Base-by-base conservation (phyloP, 2,888 invertebrate species). In the Sepiola atlantica region DNA sequence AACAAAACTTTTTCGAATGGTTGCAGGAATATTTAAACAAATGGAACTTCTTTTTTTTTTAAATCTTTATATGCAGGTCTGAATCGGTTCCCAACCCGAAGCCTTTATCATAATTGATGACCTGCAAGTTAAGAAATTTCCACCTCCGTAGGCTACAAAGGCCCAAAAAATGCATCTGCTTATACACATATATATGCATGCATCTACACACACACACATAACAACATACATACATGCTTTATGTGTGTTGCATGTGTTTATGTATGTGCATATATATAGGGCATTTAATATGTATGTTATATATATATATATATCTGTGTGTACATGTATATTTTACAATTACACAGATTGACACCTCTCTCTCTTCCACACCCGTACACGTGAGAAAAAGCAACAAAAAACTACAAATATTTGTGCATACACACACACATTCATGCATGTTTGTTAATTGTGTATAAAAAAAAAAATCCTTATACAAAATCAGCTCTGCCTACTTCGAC, bases 231-330 rank as follows among this genome's bases (percentile, higher is more conserved):
- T 35, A 35, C 54, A 35, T 35, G 21, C 28, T 45, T 91, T 91
- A 35, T 91, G 54, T 91, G 28, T 91, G 32, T 45, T 91, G 54
- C 54, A 28, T 91, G 54, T 91, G 54, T 91, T 24, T 91, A 91
- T 35, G 35, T 91, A 91, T 45, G 91, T 91, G 91, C 20, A 20
- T 91, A 91, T 91, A 91, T 91, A 91, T 91, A 91, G 35, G 91
- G 35, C 35, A 45, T 35, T 18, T 45, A 45, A 45, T 91, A 91
- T 91, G 45, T 35, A 21, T 91, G 45, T 91, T 20, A 35, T 6
- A 21, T 6, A n/a, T n/a, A n/a, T n/a, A n/a, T n/a, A n/a, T 91
- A 35, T 91, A 91, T 91, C 18, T 91, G 32, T 91, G 16, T 32
- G 12, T 35, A 91, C 24, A 91, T 18, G 32, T n/a, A 35, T 91